Evolutionary conservation across 2,888 invertebrate genomes (phyloP), one percentile per base, ranked within the genome.

Genomic region (Cloeon dipterum): DNA sequence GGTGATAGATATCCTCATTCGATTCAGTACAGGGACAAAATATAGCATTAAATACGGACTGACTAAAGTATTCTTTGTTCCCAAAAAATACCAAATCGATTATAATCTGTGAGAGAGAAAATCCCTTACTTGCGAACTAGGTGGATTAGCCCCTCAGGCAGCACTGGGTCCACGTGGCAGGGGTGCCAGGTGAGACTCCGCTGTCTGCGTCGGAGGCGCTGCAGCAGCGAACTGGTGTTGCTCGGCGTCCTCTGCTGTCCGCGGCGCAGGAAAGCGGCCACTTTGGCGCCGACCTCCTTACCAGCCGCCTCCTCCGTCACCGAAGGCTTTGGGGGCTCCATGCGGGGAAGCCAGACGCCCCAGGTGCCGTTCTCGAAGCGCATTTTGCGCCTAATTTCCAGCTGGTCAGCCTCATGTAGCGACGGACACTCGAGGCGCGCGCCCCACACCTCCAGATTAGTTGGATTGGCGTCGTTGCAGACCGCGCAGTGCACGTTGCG

Each of bases 401-500:
- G 16, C n/a, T 14, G 29, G 14, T 29, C 29, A 7, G 13, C 29
- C 7, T 29, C 14, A 29, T 26, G 34, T 8, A 52, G 42, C 4
- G 47, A 46, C 2, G 52, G 53, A 40, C 58, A 58, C 43, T 59
- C 57, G 21, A 61, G 43, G 8, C 54, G 44, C 5, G 58, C 53
- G 21, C 46, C 50, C 61, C 61, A 59, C n/a, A 29, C n/a, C 8
- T 7, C 29, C n/a, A n/a, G n/a, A n/a, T n/a, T n/a, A n/a, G n/a
- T n/a, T n/a, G n/a, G n/a, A 7, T 44, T 39, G 41, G 59, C 58
- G 3, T 48, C 48, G 44, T 60, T 55, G 43, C 61, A 61, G 17
- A 54, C 44, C 3, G 59, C 58, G 42, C 61, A 61, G 49, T 51
- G 54, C 32, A 52, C 47, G 43, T 58, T 59, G 44, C 48, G 46